Conservation (phyloP, 2,888 invertebrate species). For the Taphrorychus bicolor region DNA sequence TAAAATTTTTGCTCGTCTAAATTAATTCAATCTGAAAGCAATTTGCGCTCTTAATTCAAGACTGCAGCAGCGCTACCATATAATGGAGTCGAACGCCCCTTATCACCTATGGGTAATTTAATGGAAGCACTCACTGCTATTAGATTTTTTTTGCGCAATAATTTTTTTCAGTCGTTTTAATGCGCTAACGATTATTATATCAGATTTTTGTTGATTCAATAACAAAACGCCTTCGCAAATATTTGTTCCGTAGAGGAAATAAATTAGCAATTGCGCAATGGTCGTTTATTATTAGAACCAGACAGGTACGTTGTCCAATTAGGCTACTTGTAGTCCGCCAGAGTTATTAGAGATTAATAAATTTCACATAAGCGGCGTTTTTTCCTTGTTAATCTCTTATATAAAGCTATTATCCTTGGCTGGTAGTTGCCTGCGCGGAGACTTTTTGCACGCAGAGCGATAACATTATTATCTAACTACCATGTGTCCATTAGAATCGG, state of each 20-base stretch:
- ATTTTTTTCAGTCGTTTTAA: neutral
- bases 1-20: neutral
- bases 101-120: slow-evolving; percentile 7
- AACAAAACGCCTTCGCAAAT: neutral
- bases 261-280: neutral
- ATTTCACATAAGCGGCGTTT: slow-evolving; percentile 7
- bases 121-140: neutral
- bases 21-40: slow-evolving; percentile 5
- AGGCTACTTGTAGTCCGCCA: slow-evolving; percentile 5
- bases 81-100: neutral
- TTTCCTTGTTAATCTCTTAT: slow-evolving; percentile 4
- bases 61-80: neutral
- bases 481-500: too few species aligned
- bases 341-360: slow-evolving; percentile 14
- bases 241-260: neutral
- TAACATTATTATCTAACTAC: neutral
- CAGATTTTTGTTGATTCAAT: neutral
- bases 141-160: neutral
- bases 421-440: neutral
- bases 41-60: slow-evolving; percentile 6
- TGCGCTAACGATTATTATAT: neutral
- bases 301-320: slow-evolving; percentile 4
- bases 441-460: neutral
- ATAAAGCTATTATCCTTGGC: slow-evolving; percentile 17
- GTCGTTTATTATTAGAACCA: slow-evolving; percentile 2